Base-by-base conservation (phyloP, 2,797 vertebrate species). In the Neomorphus geoffroyi region DNA sequence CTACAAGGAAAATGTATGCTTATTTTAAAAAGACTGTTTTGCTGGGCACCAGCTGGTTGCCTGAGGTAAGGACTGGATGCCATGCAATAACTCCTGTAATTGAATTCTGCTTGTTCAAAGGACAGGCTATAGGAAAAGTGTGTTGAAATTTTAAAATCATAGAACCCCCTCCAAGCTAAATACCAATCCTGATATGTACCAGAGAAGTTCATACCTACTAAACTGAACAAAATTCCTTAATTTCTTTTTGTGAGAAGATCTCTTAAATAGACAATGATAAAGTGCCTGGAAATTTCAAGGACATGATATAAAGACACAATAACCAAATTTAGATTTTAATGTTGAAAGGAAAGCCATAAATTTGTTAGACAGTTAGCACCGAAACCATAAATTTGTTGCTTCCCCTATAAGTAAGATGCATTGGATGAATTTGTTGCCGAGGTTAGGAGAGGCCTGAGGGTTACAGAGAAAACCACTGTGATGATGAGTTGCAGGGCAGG, bases 91-190 rank as follows among this genome's bases (percentile, higher is more conserved):
- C 48, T 81, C 64, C 70, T 73, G 67, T 67, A 90, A 84, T 32
- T 80, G 83, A 95, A 81, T 92, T 93, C 30, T 80, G 15, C 35
- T 71, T 87, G 53, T 74, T 74, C 65, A 84, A 82, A 90, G 46
- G 39, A 82, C 16, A 67, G 33, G 57, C 39, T 90, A 35, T 8
- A 53, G 35, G 27, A 84, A 90, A 90, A 74, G 6, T 4, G 4
- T 30, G 28, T 61, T 48, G 16, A 79, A 72, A 13, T 33, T 62
- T 46, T 61, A 18, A 28, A 94, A 65, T 77, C 28, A 3, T 26
- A 73, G 66, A 75, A 72, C 4, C 1, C 26, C 9, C 53, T 11
- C 18, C 23, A 86, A 88, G 72, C 43, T 84, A 86, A 88, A 92
- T 72, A 67, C 57, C 37, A 81, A n/a, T 67, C 45, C 37, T 69